These are phyloP conservation scores for Acrobasis suavella DNA, from an alignment of 2,888 invertebrate species.

Conservation along the genomic window DNA sequence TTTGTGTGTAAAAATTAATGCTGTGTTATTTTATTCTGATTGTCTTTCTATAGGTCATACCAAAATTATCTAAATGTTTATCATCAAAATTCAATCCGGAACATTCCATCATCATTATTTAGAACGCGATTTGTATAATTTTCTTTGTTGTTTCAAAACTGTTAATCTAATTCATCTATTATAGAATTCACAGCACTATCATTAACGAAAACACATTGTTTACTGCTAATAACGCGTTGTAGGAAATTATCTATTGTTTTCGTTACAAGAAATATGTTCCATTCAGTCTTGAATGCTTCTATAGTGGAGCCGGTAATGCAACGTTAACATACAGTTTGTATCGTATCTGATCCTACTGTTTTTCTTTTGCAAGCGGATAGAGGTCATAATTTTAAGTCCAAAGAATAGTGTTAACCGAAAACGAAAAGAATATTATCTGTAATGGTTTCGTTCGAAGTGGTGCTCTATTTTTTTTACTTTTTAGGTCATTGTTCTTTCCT, in stretches of 20 bases:
- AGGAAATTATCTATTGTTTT: conserved; percentile 65
- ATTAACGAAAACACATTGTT: conserved; percentile 49
- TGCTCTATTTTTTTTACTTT: background rate
- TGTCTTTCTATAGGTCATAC: too few relatives aligned
- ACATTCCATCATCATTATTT: background rate
- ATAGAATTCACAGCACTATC: conserved; percentile 30
- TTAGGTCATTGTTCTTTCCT: background rate
- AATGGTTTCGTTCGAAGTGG: background rate
- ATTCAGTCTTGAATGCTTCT: conserved; percentile 38
- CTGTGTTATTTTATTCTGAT: too few relatives aligned
- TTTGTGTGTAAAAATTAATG: too few relatives aligned
- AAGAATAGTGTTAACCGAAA: background rate
- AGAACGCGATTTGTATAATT: background rate
- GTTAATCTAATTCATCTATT: conserved; percentile 15
- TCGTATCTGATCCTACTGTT: conserved; percentile 12
- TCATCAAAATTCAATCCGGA: background rate
- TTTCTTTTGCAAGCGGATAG: conserved; percentile 9
- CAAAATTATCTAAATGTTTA: too few relatives aligned
- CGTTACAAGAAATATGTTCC: conserved; percentile 51
- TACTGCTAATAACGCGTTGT: conserved; percentile 58
- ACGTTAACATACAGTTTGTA: background rate
- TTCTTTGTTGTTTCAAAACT: conserved; percentile 27
- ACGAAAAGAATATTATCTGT: background rate
- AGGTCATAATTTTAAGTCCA: background rate
- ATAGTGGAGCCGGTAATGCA: conserved; percentile 10